Evolutionary conservation across 2,797 vertebrate species (phyloP).

Genomic region (Chrosomus eos): DNA sequence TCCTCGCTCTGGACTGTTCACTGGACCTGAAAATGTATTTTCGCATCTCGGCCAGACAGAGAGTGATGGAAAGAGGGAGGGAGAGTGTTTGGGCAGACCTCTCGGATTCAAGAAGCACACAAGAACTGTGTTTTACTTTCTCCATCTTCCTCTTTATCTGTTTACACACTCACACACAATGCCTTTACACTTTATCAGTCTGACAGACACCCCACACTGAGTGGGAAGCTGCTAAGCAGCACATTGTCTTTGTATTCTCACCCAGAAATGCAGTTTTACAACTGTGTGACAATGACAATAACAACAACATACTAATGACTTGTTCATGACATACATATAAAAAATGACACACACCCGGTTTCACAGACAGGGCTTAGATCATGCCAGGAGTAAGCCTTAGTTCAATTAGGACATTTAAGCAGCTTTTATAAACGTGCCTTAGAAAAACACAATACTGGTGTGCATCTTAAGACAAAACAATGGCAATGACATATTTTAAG

Average conservation of each 20-base stretch:
- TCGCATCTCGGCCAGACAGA: slow-evolving; percentile 49
- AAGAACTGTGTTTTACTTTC: slow-evolving; percentile 33
- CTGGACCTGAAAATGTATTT: slow-evolving; percentile 69
- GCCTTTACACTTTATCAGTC: slow-evolving; percentile 32
- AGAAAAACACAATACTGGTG: no score
- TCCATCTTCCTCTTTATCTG: slow-evolving; percentile 29
- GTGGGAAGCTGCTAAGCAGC: slow-evolving; percentile 35
- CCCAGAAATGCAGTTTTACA: background rate
- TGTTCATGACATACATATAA: background rate
- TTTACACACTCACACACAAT: slow-evolving; percentile 31
- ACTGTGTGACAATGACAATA: background rate
- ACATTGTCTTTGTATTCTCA: slow-evolving; percentile 33
- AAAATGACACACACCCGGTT: no score
- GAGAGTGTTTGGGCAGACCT: slow-evolving; percentile 28
- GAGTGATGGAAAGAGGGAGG: slow-evolving; percentile 3
- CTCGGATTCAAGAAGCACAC: slow-evolving; percentile 34
- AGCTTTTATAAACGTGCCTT: no score
- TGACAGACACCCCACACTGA: slow-evolving; percentile 35
- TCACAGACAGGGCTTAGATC: no score
- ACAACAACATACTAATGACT: background rate
- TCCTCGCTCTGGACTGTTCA: slow-evolving; percentile 67
- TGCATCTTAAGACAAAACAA: no score
- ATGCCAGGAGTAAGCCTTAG: no score
- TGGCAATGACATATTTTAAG: no score
- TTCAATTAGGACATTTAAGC: no score